These are phyloP conservation scores for Mionectes olivaceus DNA, from an alignment of 2,797 vertebrate species.

Conservation along the genomic window DNA sequence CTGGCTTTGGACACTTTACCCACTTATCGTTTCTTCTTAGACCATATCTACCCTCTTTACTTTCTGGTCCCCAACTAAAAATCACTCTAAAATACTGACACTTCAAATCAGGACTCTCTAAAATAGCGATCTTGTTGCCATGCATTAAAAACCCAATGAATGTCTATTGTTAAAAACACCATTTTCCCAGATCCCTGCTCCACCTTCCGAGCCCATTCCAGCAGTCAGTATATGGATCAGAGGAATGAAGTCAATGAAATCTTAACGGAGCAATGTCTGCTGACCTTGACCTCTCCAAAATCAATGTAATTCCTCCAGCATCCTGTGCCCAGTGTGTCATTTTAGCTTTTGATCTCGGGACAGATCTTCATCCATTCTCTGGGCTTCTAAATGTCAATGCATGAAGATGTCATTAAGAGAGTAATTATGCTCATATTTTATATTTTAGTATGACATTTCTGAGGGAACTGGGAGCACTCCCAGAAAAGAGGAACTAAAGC, in stretches of 20 bases:
- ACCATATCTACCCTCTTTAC: not conserved
- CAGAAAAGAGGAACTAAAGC: not conserved
- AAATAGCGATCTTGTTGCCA: not conserved
- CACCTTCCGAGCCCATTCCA: not conserved
- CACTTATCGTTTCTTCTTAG: not conserved
- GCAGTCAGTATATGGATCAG: not conserved
- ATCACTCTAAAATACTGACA: not conserved
- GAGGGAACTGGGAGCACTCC: not conserved
- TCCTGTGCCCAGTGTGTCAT: not conserved
- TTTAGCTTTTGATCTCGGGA: not conserved
- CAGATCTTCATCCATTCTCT: not conserved
- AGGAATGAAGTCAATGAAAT: not conserved
- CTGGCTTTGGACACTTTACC: not conserved
- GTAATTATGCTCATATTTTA: not conserved
- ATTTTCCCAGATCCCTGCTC: not conserved
- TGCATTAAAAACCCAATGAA: not conserved
- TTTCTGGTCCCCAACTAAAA: not conserved
- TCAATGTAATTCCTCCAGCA: not conserved
- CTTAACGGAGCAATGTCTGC: not conserved
- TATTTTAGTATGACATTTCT: not conserved
- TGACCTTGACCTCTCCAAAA: not conserved
- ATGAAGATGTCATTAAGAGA: not conserved
- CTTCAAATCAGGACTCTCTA: not conserved
- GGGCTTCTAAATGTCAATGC: not conserved
- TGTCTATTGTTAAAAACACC: not conserved